phyloP scores from a whole-genome alignment of 2,797 vertebrate genomes.

The Rousettus madagascariensis region DNA sequence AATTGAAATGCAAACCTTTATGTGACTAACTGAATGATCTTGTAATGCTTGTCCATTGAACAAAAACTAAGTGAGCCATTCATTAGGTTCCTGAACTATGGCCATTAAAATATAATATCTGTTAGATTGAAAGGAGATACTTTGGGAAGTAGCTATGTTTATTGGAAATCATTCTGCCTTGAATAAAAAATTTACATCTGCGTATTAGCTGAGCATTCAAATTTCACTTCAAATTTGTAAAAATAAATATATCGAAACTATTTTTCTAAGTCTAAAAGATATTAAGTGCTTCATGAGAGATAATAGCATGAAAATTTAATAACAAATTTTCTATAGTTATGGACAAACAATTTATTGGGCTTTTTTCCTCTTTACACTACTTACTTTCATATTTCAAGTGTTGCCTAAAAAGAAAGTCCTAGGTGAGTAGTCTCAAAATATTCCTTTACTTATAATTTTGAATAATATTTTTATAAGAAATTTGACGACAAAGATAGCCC shows the following conservation, averaged over 20 bases:
- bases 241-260: conserved; percentile 42
- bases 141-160: background rate
- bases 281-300: conserved; percentile 1
- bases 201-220: conserved; percentile 11
- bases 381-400: conserved; percentile 72
- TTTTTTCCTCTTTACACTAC: conserved; percentile 44
- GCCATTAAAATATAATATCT: background rate
- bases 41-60: background rate
- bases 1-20: background rate
- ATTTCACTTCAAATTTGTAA: conserved; percentile 38
- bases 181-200: background rate
- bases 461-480: conserved; percentile 76
- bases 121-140: background rate
- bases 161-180: conserved; percentile 39
- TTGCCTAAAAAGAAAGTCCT: conserved; percentile 65
- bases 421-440: conserved; percentile 76
- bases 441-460: conserved; percentile 80
- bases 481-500: conserved; percentile 79
- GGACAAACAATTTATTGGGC: conserved; percentile 53
- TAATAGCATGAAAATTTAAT: conserved; percentile 64
- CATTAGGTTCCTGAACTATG: background rate
- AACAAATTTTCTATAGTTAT: conserved; percentile 71
- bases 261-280: conserved; percentile 42
- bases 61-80: background rate
- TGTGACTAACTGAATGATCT: background rate